phyloP scores from a whole-genome alignment of 2,113 vertebrate genomes.

The Notechis scutatus region DNA sequence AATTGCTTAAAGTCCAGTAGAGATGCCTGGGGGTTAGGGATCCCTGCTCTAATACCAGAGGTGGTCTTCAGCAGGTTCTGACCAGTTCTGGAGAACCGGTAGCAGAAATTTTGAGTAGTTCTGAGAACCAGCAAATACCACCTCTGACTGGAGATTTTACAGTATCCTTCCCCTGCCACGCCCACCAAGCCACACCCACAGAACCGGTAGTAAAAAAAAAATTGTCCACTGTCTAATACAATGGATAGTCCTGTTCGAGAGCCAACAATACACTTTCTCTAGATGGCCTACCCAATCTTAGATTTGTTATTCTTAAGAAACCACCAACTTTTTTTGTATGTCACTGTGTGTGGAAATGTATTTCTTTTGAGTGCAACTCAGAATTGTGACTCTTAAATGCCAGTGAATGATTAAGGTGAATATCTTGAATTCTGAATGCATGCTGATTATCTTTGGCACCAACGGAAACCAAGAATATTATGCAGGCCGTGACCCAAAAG shows the following conservation, averaged over 20 bases:
- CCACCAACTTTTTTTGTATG: background rate
- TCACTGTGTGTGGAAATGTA: background rate
- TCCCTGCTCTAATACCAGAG: too few relatives aligned
- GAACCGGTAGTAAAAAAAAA: too few relatives aligned
- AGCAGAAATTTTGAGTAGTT: too few relatives aligned
- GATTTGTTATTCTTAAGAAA: background rate
- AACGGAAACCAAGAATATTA: constrained; percentile 12
- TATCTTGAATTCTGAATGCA: background rate
- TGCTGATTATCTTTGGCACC: constrained; percentile 20
- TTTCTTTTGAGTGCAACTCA: background rate
- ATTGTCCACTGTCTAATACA: background rate
- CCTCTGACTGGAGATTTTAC: too few relatives aligned
- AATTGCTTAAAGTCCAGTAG: background rate
- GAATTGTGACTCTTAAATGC: constrained; percentile 12
- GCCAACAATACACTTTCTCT: too few relatives aligned
- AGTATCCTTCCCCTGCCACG: too few relatives aligned
- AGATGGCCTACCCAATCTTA: background rate
- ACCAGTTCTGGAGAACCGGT: too few relatives aligned
- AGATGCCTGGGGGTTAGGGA: too few relatives aligned
- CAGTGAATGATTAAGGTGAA: constrained; percentile 15
- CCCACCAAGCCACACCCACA: too few relatives aligned
- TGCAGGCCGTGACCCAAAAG: constrained; percentile 14
- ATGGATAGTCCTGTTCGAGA: background rate
- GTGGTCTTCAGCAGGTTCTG: too few relatives aligned
- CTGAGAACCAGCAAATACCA: too few relatives aligned